Percentiles rank a stretch among this genome's conserved stretches.
phyloP scores from a whole-genome alignment of 2,888 invertebrate genomes.

The Drosophila neotestacea region DNA sequence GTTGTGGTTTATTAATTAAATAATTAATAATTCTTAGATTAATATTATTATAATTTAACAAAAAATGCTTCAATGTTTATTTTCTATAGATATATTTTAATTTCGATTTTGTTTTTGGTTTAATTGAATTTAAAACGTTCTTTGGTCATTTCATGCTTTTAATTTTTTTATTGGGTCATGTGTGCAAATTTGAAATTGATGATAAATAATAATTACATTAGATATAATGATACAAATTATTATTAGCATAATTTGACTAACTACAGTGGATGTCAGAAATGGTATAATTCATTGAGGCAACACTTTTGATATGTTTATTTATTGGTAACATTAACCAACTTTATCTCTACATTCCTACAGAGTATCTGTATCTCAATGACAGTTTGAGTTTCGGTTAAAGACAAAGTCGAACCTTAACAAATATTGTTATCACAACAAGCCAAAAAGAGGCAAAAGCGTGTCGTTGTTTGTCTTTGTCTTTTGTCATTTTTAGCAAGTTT shows the following conservation, averaged over 20 bases:
- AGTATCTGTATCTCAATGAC: not conserved
- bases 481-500: conserved; percentile 31
- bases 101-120: no score
- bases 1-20: no score
- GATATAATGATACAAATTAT: not conserved
- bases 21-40: no score
- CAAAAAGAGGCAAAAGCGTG: conserved; percentile 24
- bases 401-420: conserved; percentile 31
- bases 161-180: no score
- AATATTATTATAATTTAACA: no score
- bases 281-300: conserved; percentile 22
- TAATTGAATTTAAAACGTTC: no score
- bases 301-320: conserved; percentile 34
- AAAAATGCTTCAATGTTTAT: no score
- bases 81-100: no score
- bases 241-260: not conserved
- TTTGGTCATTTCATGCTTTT: no score
- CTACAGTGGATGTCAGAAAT: conserved; percentile 14
- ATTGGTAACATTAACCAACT: conserved; percentile 8
- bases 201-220: not conserved
- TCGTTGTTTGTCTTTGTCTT: conserved; percentile 41
- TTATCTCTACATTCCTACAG: no score
- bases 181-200: not conserved
- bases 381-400: conserved; percentile 9
- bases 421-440: conserved; percentile 47